Evolutionary conservation across 2,888 invertebrate species (phyloP).

Genomic region (Nemotelus nigrinus): DNA sequence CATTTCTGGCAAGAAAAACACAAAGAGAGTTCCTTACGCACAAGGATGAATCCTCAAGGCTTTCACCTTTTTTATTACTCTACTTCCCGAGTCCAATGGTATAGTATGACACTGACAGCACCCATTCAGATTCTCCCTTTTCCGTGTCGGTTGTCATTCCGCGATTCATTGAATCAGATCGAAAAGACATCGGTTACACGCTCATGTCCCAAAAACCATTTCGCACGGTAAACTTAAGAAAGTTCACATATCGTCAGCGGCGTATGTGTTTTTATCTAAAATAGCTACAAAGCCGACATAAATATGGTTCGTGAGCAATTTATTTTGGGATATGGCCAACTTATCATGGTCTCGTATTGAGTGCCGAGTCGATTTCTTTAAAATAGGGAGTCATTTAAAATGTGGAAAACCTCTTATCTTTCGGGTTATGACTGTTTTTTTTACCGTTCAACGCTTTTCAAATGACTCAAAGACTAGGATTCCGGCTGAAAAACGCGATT

Average conservation of each 20-base stretch:
- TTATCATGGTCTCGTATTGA: conserved; percentile 49
- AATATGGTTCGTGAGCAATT: conserved; percentile 51
- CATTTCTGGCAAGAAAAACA: too few species aligned
- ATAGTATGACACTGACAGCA: too few species aligned
- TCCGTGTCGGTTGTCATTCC: background rate
- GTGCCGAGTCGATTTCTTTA: conserved; percentile 46
- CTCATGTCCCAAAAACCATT: background rate
- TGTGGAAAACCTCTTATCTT: conserved; percentile 39
- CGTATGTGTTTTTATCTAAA: conserved; percentile 49
- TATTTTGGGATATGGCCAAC: conserved; percentile 51
- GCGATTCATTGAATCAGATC: conserved; percentile 13
- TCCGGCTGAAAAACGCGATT: background rate
- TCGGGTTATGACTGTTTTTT: conserved; percentile 37
- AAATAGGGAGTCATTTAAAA: conserved; percentile 46
- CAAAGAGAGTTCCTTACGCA: too few species aligned
- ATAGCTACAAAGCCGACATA: conserved; percentile 49
- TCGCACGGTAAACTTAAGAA: conserved; percentile 17
- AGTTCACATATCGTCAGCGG: conserved; percentile 35
- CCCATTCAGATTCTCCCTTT: background rate
- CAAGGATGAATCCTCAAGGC: too few species aligned
- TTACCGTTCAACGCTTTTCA: conserved; percentile 27
- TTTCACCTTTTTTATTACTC: too few species aligned
- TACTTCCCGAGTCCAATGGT: too few species aligned
- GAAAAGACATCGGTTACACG: conserved; percentile 18
- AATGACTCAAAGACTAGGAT: conserved; percentile 20